These are phyloP conservation scores for Myripristis jacobus DNA, from an alignment of 2,797 vertebrate species.

Conservation along the genomic window DNA sequence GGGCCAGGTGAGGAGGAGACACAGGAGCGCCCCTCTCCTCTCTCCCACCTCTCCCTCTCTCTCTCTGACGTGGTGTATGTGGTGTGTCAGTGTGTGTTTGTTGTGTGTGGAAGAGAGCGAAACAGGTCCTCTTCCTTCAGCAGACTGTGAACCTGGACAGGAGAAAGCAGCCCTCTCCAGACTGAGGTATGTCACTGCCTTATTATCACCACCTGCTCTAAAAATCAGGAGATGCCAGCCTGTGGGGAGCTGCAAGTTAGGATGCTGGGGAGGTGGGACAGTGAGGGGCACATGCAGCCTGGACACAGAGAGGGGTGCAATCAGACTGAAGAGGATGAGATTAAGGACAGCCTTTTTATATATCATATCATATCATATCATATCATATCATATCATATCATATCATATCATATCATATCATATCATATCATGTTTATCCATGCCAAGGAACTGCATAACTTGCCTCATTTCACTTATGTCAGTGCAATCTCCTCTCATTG, in stretches of 20 bases:
- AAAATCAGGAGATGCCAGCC: neutral
- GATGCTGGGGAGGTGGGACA: conserved; percentile 27
- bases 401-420: neutral
- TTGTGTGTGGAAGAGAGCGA: conserved; percentile 58
- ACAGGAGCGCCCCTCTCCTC: conserved; percentile 69
- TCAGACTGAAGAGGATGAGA: conserved; percentile 29
- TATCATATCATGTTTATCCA: too few species aligned
- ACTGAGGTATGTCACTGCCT: conserved; percentile 79
- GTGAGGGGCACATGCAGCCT: neutral
- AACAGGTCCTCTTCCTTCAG: conserved; percentile 73
- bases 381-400: neutral
- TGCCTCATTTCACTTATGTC: neutral
- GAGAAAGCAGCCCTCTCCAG: conserved; percentile 71
- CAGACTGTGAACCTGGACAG: conserved; percentile 73
- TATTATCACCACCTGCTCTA: conserved; percentile 49
- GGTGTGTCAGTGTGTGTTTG: conserved; percentile 40
- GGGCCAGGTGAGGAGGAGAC: conserved; percentile 84
- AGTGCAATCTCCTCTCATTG: neutral
- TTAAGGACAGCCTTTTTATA: neutral
- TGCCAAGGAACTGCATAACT: neutral
- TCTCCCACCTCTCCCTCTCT: too few species aligned
- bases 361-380: neutral
- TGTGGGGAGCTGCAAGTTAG: conserved; percentile 24
- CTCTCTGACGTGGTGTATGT: conserved; percentile 57
- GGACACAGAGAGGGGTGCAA: conserved; percentile 7